A percentile compares a stretch with the other conserved stretches of the same genome.
phyloP scores from a whole-genome alignment of 2,888 invertebrate genomes.

The Steinernema hermaphroditum region DNA sequence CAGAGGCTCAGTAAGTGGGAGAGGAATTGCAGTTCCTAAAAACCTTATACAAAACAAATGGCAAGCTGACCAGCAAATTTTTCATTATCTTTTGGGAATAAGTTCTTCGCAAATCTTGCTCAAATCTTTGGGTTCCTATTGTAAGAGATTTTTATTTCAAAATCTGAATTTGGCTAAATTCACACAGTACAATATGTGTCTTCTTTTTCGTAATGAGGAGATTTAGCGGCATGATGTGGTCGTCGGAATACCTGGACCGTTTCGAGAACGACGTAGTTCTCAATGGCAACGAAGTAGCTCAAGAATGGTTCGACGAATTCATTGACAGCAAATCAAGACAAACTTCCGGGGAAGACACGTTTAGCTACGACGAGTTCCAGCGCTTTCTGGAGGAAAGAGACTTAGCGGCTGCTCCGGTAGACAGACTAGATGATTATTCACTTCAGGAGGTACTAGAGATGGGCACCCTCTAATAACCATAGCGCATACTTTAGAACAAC shows the following conservation, averaged over 20 bases:
- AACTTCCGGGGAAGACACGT: background rate
- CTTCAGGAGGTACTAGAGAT: background rate
- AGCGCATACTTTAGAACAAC: constrained; percentile 32
- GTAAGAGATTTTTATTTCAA: no score
- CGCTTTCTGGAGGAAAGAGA: constrained; percentile 11
- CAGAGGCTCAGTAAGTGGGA: background rate
- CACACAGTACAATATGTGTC: constrained; percentile 11
- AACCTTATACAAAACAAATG: no score
- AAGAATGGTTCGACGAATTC: constrained; percentile 34
- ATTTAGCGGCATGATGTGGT: constrained; percentile 60
- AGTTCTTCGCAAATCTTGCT: no score
- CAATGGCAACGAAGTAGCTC: constrained; percentile 15
- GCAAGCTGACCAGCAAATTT: no score
- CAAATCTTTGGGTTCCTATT: no score
- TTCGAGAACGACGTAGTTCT: constrained; percentile 42
- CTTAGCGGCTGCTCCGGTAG: background rate
- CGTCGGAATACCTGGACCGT: constrained; percentile 54
- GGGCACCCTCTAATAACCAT: background rate
- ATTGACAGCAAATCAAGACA: constrained; percentile 20
- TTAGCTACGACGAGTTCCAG: constrained; percentile 28
- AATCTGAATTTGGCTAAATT: background rate
- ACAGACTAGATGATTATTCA: background rate
- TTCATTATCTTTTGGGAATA: no score
- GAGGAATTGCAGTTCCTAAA: background rate
- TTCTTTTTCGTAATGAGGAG: no score